Base-by-base conservation (phyloP, 64 coral and sea anemone species). In the Pocillopora verrucosa region DNA sequence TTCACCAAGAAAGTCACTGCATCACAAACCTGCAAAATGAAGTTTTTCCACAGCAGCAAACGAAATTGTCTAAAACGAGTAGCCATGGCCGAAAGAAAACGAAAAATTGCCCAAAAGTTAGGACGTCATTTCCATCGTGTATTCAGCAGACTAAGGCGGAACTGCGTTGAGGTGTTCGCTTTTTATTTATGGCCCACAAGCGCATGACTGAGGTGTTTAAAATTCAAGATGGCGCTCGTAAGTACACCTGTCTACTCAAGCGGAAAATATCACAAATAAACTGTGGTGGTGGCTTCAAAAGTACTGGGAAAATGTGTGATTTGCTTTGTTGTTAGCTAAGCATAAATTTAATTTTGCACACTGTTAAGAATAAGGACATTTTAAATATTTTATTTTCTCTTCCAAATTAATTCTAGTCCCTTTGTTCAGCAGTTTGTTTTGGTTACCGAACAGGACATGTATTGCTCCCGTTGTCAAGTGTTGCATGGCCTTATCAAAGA, bases 21-120 rank as follows among this genome's bases (percentile, higher is more conserved):
- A 11, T 69, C 34, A 25, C 65, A 79, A 89, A 99, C 97, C 94
- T 99, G 97, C 56, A 99, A 77, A 17, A 99, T 90, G 61, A 99
- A 99, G 88, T 99, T 99, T 61, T 99, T 99, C 97, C 97, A 99
- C 36, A 99, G 76, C 13, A 99, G 76, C 61, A 99, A 76, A 72
- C 97, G 93, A 93, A 99, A 99, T 59, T 99, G 97, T 25, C 94
- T 91, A 80, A 99, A 95, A 19, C 91, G 84, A 78, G 93, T 93
- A 25, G 95, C 88, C 95, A 96, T 96, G 61, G 38, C 16, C n/a
- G 80, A 83, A 77, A 70, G 25, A 26, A 24, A n/a, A n/a, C 11
- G 20, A n/a, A 70, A 70, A 25, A 11, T 7, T 70, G 22, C 20
- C 0, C 25, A 70, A n/a, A 30, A 70, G n/a, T 24, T 70, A 70